Evolutionary conservation across 2,113 vertebrate genomes (phyloP).

Genomic region (Lutjanus erythropterus): DNA sequence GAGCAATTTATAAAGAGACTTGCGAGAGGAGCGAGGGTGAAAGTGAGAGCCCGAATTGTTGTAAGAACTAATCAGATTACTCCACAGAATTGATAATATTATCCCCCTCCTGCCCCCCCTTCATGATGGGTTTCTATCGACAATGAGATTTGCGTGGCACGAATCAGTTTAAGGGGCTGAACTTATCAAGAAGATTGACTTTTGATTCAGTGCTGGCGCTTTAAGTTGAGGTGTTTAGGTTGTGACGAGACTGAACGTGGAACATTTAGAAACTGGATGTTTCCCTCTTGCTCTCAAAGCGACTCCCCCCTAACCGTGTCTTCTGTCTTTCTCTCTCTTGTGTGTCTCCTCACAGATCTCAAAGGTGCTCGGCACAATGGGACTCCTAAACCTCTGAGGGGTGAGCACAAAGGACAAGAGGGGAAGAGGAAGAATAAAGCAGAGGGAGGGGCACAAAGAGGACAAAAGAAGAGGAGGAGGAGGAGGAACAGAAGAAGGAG

Average conservation of each 20-base stretch:
- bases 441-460: slow-evolving; percentile 25
- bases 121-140: slow-evolving; percentile 21
- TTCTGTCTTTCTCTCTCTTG: slow-evolving; percentile 38
- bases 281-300: neutral
- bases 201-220: slow-evolving; percentile 20
- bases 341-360: slow-evolving; percentile 75
- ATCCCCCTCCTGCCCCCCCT: neutral
- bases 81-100: slow-evolving; percentile 25
- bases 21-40: slow-evolving; percentile 10
- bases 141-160: slow-evolving; percentile 30
- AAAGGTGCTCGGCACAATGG: slow-evolving; percentile 66
- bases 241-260: neutral
- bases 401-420: slow-evolving; percentile 57
- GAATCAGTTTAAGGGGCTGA: slow-evolving; percentile 26
- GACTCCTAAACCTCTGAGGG: slow-evolving; percentile 73
- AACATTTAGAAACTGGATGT: neutral
- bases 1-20: neutral
- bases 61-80: slow-evolving; percentile 72
- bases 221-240: slow-evolving; percentile 1
- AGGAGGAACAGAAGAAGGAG: slow-evolving; percentile 38
- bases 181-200: slow-evolving; percentile 22
- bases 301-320: slow-evolving; percentile 15
- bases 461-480: slow-evolving; percentile 49
- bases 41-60: slow-evolving; percentile 6
- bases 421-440: slow-evolving; percentile 53